Evolutionary conservation across 2,113 vertebrate species (phyloP), one percentile per base, ranked within the genome.

Genomic region (Lynx canadensis): DNA sequence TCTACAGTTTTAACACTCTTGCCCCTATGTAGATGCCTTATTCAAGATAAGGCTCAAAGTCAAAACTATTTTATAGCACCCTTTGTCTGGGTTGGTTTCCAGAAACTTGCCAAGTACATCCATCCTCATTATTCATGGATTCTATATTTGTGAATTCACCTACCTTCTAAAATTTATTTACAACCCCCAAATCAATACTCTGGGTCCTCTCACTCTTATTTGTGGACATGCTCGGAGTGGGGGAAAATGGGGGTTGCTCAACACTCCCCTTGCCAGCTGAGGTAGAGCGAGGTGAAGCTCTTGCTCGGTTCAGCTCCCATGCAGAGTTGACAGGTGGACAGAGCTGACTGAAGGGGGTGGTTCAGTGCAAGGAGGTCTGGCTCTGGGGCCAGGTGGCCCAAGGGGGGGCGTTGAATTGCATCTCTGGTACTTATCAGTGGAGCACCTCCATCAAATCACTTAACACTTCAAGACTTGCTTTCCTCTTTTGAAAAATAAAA

Each of bases 151-250:
- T 25, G 48, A 91, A 91, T 52, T 91, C 33, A 9, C 25, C 15
- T 66, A 48, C n/a, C 41, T 15, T 4, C 50, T 91, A 88, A 79
- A 94, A 73, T 21, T 16, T 71, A 57, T 84, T 79, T 89, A 36
- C 29, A 74, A 57, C 18, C n/a, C 7, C 29, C n/a, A 38, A 16
- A 25, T 50, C 45, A 60, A 11, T 73, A 36, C 18, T 16, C 31
- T 18, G 0, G 66, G 9, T 7, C 1, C 3, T 45, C 33, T 57
- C 23, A 16, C 48, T 10, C 11, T 36, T 19, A 50, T 66, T 66
- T 18, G 3, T 0, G 9, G 45, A 48, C 19, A 9, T 50, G 18
- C 13, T 10, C 7, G 4, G 10, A 31, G 29, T 25, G 16, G 25
- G 3, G 18, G 48, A 21, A 93, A 33, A 33, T 18, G 25, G 2